phyloP scores from a whole-genome alignment of 2,797 vertebrate genomes.

The Psittacula echo region DNA sequence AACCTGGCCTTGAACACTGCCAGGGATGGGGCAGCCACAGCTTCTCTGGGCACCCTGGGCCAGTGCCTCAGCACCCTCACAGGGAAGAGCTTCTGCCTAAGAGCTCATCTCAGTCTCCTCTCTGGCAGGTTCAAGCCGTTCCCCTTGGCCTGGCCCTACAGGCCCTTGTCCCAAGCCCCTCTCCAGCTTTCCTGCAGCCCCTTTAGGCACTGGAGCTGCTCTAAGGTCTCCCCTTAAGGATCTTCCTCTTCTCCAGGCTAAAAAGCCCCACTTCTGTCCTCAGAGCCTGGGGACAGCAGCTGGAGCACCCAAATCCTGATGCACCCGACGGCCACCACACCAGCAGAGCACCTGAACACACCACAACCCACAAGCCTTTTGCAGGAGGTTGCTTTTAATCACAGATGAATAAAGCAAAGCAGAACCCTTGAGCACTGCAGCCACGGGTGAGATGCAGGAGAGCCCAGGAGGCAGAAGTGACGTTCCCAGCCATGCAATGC shows the following conservation, averaged over 20 bases:
- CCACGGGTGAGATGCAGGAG: fast-evolving
- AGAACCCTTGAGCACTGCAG: neutral
- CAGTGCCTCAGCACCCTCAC: too few relatives aligned
- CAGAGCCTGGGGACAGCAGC: fast-evolving
- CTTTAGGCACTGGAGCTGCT: neutral
- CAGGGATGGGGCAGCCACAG: too few relatives aligned
- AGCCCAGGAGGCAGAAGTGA: neutral
- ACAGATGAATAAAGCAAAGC: neutral
- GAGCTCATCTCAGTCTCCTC: too few relatives aligned
- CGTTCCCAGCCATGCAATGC: neutral
- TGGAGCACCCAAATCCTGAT: neutral
- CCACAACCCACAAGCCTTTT: fast-evolving
- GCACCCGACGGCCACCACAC: fast-evolving
- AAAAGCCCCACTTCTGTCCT: too few relatives aligned
- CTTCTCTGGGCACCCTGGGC: too few relatives aligned
- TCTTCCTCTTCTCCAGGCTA: neutral
- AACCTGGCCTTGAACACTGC: too few relatives aligned
- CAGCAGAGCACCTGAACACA: fast-evolving
- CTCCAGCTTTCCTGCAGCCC: too few relatives aligned
- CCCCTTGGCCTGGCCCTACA: too few relatives aligned
- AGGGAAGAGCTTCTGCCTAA: too few relatives aligned
- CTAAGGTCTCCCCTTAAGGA: neutral
- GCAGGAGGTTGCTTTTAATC: neutral
- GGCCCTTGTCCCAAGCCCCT: too few relatives aligned
- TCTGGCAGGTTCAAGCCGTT: too few relatives aligned